Evolutionary conservation across 2,797 vertebrate species (phyloP), one percentile per base, ranked within the genome.

Genomic region (Rhynchonycteris naso): DNA sequence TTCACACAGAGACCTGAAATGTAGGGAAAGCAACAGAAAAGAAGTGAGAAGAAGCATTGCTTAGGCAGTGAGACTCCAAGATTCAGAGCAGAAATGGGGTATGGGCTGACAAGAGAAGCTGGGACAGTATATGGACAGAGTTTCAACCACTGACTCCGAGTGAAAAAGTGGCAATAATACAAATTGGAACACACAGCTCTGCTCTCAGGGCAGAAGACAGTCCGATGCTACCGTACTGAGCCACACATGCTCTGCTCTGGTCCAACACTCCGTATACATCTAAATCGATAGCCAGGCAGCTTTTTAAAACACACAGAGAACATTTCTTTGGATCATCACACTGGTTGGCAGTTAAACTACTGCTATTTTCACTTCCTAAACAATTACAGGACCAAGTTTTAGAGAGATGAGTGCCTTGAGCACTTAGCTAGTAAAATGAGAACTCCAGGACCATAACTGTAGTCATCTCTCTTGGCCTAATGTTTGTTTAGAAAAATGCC

Each of bases 1-100:
- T 97, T 82, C n/a, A 18, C n/a, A 26, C 35, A 78, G 66, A 93
- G 65, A 71, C 28, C n/a, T 91, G 35, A 93, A 88, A 86, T 18
- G 78, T 0, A 16, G 11, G 43, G n/a, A 50, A 91, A 90, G 66
- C 65, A 59, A 84, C 6, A 81, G 69, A 75, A 82, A 95, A 72
- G 22, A 47, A 76, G 69, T 0, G 22, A 89, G 22, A 59, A 10
- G 26, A 71, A 68, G 14, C 35, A 71, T 16, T 54, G n/a, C 79
- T 91, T 79, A 21, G 19, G 43, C 11, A 4, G 9, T 1, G 18
- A 90, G 63, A 28, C 74, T 13, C 6, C 16, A 24, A 33, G 56
- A 65, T 33, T 5, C 90, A 66, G 61, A 71, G 69, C 8, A 50
- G 50, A 71, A 79, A 43, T 26, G 5, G 38, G 38, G 52, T 9